Evolutionary conservation across 2,888 invertebrate genomes (phyloP).

Genomic region (Andrena hattorfiana): DNA sequence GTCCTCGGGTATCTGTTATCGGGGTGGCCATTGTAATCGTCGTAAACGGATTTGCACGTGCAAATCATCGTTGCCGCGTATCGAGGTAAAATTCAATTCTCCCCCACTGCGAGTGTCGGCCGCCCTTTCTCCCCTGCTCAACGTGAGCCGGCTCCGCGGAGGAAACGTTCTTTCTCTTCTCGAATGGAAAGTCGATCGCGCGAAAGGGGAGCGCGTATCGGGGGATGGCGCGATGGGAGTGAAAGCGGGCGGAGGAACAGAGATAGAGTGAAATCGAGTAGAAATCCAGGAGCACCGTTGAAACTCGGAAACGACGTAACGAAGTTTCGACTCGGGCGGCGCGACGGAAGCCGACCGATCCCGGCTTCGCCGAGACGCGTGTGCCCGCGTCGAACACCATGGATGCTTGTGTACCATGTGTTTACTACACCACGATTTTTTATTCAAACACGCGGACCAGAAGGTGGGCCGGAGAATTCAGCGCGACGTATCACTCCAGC

Average conservation of each 20-base stretch:
- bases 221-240: not conserved
- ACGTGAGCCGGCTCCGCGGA: constrained; percentile 38
- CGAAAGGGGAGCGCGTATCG: not conserved
- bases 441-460: constrained; percentile 27
- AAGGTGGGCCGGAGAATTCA: constrained; percentile 53
- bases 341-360: constrained; percentile 69
- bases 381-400: constrained; percentile 19
- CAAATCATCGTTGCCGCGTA: constrained; percentile 65
- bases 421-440: constrained; percentile 29
- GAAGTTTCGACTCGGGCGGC: constrained; percentile 68
- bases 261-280: constrained; percentile 54
- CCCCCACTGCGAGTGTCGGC: not conserved
- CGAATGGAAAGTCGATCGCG: constrained; percentile 54
- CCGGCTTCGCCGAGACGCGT: constrained; percentile 44
- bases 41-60: constrained; percentile 66
- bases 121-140: not conserved
- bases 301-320: constrained; percentile 71
- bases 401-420: not conserved
- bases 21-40: constrained; percentile 59
- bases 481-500: constrained; percentile 27
- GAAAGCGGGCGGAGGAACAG: constrained; percentile 19
- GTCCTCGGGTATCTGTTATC: constrained; percentile 61
- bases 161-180: constrained; percentile 55
- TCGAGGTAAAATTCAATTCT: constrained; percentile 66
- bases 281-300: constrained; percentile 66